Evolutionary conservation across 2,797 vertebrate genomes (phyloP).

Genomic region (Vultur gryphus): DNA sequence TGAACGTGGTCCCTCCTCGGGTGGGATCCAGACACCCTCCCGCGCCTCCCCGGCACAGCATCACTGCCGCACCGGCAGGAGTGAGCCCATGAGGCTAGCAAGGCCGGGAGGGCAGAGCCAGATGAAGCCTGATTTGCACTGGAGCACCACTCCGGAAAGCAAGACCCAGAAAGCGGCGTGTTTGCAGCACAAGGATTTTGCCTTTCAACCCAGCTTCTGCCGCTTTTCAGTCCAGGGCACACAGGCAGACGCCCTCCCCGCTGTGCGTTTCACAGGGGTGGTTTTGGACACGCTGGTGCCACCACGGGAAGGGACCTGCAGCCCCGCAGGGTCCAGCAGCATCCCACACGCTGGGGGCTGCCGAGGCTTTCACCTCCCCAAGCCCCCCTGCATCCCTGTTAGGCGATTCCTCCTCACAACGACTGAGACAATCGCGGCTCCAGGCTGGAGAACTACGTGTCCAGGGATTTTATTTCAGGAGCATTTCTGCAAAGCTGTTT

Average conservation of each 20-base stretch:
- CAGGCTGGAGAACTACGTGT: accelerated
- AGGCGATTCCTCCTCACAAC: not conserved
- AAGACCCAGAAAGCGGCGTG: not conserved
- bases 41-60: accelerated
- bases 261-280: not conserved
- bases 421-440: not conserved
- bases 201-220: not conserved
- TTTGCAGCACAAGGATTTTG: not conserved
- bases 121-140: accelerated
- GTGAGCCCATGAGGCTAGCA: accelerated
- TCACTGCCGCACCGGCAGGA: accelerated
- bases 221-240: not conserved
- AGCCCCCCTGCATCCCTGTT: accelerated
- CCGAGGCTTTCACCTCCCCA: not conserved
- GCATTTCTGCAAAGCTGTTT: not conserved
- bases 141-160: accelerated
- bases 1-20: accelerated
- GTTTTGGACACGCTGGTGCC: not conserved
- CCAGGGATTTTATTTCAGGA: not conserved
- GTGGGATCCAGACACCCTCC: accelerated
- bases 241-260: not conserved
- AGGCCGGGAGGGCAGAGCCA: not conserved
- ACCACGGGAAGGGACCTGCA: not conserved
- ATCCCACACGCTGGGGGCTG: accelerated
- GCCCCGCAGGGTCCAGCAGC: not conserved